These are phyloP conservation scores for Mormyrops boulengeri DNA, from an alignment of 2,797 vertebrate species.

Conservation along the genomic window DNA sequence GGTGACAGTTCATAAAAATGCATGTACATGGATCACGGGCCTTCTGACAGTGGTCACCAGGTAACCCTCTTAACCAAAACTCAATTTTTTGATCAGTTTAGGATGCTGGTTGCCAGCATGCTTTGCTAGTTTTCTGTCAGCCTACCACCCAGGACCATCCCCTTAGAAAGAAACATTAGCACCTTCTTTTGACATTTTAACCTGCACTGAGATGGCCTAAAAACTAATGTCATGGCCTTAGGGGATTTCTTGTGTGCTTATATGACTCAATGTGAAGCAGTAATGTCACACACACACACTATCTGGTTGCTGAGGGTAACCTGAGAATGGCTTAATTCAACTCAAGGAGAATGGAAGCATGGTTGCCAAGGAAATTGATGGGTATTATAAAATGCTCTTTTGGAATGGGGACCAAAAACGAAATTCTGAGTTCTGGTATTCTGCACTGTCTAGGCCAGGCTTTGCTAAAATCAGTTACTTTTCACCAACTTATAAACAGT, in stretches of 20 bases:
- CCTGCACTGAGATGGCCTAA: neutral
- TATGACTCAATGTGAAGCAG: neutral
- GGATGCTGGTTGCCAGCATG: neutral
- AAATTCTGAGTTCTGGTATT: neutral
- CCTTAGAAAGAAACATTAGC: neutral
- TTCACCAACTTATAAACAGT: neutral
- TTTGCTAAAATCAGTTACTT: neutral
- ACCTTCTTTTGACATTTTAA: neutral
- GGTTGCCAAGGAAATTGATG: neutral
- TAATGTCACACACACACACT: neutral
- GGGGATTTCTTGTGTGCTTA: neutral
- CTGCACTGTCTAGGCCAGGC: neutral
- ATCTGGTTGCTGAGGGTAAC: conserved; percentile 5
- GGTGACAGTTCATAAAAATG: neutral
- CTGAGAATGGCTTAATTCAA: neutral
- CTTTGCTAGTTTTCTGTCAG: neutral
- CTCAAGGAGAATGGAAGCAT: neutral
- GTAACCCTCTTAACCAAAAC: neutral
- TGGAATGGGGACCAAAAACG: neutral
- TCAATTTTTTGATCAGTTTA: neutral
- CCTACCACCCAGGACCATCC: neutral
- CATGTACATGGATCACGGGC: neutral
- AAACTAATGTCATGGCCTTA: neutral
- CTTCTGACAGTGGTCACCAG: neutral
- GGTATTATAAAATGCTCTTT: neutral